These are phyloP conservation scores for Corythaixoides concolor DNA, from an alignment of 2,113 vertebrate genomes.

Conservation along the genomic window DNA sequence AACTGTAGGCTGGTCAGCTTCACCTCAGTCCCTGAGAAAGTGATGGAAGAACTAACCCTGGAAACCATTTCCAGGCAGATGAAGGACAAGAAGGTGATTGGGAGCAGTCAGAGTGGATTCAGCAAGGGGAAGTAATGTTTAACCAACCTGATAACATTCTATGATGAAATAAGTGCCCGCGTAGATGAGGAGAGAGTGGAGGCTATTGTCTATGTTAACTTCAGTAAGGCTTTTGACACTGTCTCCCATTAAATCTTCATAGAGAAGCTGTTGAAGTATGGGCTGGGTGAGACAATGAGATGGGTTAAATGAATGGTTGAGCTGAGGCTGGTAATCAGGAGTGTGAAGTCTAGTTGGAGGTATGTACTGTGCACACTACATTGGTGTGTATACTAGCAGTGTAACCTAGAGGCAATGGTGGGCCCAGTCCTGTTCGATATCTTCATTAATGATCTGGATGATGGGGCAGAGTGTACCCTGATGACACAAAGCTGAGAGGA, in stretches of 20 bases:
- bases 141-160: neutral
- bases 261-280: neutral
- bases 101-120: neutral
- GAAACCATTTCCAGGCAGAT: neutral
- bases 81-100: neutral
- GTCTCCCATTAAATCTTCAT: neutral
- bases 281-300: neutral
- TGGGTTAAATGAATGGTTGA: neutral
- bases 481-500: neutral
- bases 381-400: neutral
- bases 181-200: too few species aligned
- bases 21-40: neutral
- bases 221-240: neutral
- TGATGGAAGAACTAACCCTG: neutral
- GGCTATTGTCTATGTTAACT: neutral
- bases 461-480: neutral
- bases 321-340: neutral
- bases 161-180: neutral
- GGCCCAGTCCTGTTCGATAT: neutral
- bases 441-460: neutral
- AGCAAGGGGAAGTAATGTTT: neutral
- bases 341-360: neutral
- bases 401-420: neutral
- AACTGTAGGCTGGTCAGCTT: neutral
- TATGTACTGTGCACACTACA: too few species aligned